Percentiles rank a stretch among this genome's conserved stretches.
phyloP scores from a whole-genome alignment of 1,140 invertebrate species.

The Proctacanthus coquilletti region DNA sequence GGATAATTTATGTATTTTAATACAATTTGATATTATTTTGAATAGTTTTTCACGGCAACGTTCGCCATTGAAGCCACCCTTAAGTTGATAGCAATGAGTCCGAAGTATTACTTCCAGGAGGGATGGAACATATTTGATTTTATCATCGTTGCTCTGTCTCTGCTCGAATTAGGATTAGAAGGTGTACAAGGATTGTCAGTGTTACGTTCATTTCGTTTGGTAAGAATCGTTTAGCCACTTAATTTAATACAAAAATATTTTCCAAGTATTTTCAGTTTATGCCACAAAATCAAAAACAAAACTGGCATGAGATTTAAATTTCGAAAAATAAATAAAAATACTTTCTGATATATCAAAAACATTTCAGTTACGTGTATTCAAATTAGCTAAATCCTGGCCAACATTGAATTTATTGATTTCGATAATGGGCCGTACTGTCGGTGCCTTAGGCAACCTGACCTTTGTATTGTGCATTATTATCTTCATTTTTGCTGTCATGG shows the following conservation, averaged over 20 bases:
- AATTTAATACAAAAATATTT: no score
- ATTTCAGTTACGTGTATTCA: constrained; percentile 93
- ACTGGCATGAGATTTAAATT: no score
- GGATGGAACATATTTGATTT: constrained; percentile 99
- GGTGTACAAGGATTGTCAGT: constrained; percentile 91
- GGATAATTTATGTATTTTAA: background rate
- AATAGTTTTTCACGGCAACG: constrained; percentile 93
- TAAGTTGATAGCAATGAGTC: constrained; percentile 93
- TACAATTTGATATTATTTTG: constrained; percentile 24
- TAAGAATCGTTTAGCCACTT: constrained; percentile 36
- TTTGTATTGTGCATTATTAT: constrained; percentile 96
- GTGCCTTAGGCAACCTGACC: constrained; percentile 92
- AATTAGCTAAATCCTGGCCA: constrained; percentile 98
- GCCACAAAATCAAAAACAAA: no score
- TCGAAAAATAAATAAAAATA: no score
- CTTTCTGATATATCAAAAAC: no score
- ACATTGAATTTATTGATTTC: constrained; percentile 95
- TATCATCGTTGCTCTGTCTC: constrained; percentile 89
- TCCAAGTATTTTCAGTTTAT: no score
- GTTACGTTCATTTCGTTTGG: constrained; percentile 93
- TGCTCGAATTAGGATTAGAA: constrained; percentile 83
- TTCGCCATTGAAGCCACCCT: constrained; percentile 92
- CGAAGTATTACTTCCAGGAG: constrained; percentile 95
- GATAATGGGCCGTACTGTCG: constrained; percentile 96
- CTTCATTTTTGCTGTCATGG: constrained; percentile 98